phyloP scores from a whole-genome alignment of 2,113 vertebrate genomes.

The Cololabis saira region DNA sequence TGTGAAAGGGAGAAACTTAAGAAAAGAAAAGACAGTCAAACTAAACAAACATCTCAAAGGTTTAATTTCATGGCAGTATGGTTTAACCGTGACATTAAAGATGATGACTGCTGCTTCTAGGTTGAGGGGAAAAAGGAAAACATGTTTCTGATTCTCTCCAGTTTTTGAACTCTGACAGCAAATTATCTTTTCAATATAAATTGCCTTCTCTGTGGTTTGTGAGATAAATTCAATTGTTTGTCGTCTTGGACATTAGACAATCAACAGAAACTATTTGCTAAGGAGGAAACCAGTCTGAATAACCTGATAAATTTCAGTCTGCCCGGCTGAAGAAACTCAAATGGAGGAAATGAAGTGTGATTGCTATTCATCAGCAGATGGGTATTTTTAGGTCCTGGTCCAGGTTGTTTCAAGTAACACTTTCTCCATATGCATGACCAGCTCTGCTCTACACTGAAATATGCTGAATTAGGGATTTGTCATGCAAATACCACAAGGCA shows the following conservation, averaged over 20 bases:
- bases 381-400: slow-evolving; percentile 62
- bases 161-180: slow-evolving; percentile 18
- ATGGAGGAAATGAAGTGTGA: slow-evolving; percentile 62
- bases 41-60: too few species aligned
- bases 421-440: slow-evolving; percentile 5
- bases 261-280: slow-evolving; percentile 48
- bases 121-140: not conserved
- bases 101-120: not conserved
- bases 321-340: slow-evolving; percentile 60
- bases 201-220: slow-evolving; percentile 21
- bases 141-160: slow-evolving; percentile 1
- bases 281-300: slow-evolving; percentile 64
- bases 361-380: slow-evolving; percentile 58
- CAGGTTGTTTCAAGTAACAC: slow-evolving; percentile 40
- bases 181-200: slow-evolving; percentile 27
- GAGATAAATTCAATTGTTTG: slow-evolving; percentile 62
- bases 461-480: not conserved
- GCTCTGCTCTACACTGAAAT: slow-evolving; percentile 1
- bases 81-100: slow-evolving; percentile 11
- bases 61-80: slow-evolving; percentile 8
- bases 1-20: too few species aligned
- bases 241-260: slow-evolving; percentile 43
- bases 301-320: slow-evolving; percentile 59
- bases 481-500: not conserved
- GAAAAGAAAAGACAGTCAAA: too few species aligned